phyloP scores from a whole-genome alignment of 2,888 invertebrate species.

The Drosophila tanythrix region DNA sequence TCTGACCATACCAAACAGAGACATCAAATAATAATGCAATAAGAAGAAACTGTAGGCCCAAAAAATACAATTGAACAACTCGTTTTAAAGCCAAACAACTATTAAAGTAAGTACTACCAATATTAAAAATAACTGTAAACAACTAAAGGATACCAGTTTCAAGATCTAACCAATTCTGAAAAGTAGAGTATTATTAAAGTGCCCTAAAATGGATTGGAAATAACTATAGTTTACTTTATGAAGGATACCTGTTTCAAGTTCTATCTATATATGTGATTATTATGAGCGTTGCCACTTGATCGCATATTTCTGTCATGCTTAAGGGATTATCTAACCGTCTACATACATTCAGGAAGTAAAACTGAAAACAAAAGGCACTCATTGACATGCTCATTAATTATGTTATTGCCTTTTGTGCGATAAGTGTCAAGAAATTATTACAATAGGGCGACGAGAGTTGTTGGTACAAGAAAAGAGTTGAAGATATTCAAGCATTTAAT shows the following conservation, averaged over 20 bases:
- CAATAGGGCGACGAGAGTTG: constrained; percentile 62
- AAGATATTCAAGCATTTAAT: constrained; percentile 75
- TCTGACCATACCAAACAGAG: background rate
- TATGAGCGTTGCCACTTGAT: constrained; percentile 31
- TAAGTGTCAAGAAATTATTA: constrained; percentile 80
- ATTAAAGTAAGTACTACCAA: background rate
- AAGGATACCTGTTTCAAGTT: constrained; percentile 20
- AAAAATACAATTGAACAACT: background rate
- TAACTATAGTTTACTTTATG: background rate
- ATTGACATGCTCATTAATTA: constrained; percentile 80
- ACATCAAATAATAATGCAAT: background rate
- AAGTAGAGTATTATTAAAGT: background rate
- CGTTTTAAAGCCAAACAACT: background rate
- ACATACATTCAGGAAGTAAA: constrained; percentile 37
- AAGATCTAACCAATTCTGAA: background rate
- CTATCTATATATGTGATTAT: background rate
- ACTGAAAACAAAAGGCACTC: constrained; percentile 71
- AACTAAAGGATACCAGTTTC: background rate
- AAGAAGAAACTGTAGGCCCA: background rate
- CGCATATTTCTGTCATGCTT: constrained; percentile 32
- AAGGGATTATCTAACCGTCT: constrained; percentile 60
- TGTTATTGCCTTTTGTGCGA: constrained; percentile 81
- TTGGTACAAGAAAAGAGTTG: constrained; percentile 33
- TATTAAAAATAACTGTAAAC: background rate
- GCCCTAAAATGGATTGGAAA: background rate